phyloP scores from a whole-genome alignment of 2,113 vertebrate species.

The Macrotis lagotis region DNA sequence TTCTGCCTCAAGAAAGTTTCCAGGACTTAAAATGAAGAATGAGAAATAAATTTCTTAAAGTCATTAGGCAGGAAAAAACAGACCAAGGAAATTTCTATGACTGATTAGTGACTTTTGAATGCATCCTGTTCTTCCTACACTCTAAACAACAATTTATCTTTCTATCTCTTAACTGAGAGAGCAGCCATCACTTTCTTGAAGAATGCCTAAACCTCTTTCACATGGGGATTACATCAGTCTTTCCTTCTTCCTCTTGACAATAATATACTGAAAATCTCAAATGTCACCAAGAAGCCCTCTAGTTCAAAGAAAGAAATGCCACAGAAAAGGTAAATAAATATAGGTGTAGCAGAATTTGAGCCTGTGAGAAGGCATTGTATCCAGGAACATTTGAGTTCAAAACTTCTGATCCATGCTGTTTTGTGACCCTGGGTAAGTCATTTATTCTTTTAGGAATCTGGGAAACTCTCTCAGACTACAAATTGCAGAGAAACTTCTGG shows the following conservation, averaged over 20 bases:
- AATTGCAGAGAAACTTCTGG: neutral
- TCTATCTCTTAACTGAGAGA: too few relatives aligned
- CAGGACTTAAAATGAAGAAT: too few relatives aligned
- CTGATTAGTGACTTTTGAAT: too few relatives aligned
- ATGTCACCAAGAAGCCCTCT: constrained; percentile 33
- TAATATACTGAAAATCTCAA: constrained; percentile 39
- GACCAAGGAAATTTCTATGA: too few relatives aligned
- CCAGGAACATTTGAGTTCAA: neutral
- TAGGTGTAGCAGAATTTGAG: neutral
- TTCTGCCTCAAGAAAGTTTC: too few relatives aligned
- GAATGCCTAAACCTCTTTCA: too few relatives aligned
- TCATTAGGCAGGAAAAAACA: too few relatives aligned
- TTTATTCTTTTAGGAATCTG: neutral
- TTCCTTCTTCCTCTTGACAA: neutral
- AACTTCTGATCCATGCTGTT: neutral
- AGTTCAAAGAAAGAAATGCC: constrained; percentile 20
- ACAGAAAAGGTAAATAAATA: neutral
- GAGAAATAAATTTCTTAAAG: too few relatives aligned
- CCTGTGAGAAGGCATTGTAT: neutral
- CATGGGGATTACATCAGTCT: neutral
- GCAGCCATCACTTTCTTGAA: too few relatives aligned
- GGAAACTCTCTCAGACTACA: neutral
- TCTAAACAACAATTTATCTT: too few relatives aligned
- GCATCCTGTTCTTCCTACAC: too few relatives aligned
- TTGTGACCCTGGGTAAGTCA: neutral